phyloP scores from a whole-genome alignment of 2,888 invertebrate genomes.

The Priocnemis perturbator region DNA sequence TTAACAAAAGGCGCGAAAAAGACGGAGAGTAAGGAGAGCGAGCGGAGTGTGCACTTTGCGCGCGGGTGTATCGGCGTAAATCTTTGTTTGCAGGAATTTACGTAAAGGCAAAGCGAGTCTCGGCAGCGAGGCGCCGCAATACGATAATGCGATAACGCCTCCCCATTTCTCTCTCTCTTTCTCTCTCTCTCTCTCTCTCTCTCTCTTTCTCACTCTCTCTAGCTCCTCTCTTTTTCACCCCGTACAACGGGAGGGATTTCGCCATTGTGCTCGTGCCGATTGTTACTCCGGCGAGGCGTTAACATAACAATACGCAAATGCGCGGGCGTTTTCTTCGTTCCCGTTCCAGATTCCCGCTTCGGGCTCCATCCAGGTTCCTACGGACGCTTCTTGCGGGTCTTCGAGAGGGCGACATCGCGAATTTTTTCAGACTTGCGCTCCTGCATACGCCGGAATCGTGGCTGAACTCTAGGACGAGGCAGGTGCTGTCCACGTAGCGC shows the following conservation, averaged over 20 bases:
- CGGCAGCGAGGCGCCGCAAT: constrained; percentile 71
- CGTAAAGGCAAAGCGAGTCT: constrained; percentile 65
- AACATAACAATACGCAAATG: constrained; percentile 72
- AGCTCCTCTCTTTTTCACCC: neutral
- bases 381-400: neutral
- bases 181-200: constrained; percentile 22
- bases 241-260: constrained; percentile 49
- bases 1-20: too few species aligned
- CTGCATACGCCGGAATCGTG: too few species aligned
- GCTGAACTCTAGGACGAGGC: too few species aligned
- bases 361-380: neutral
- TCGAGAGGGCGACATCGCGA: neutral
- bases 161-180: constrained; percentile 13
- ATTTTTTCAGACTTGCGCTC: neutral
- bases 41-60: constrained; percentile 22
- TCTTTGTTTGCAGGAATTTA: constrained; percentile 68
- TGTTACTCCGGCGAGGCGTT: constrained; percentile 69
- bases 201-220: constrained; percentile 13
- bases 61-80: constrained; percentile 62
- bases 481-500: too few species aligned
- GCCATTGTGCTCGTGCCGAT: constrained; percentile 70
- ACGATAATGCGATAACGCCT: constrained; percentile 71
- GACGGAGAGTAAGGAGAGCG: constrained; percentile 1
- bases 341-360: constrained; percentile 20
- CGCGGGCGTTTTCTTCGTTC: constrained; percentile 38